Evolutionary conservation across 2,888 invertebrate genomes (phyloP), one percentile per base, ranked within the genome.

Genomic region (Temnothorax ravouxi): DNA sequence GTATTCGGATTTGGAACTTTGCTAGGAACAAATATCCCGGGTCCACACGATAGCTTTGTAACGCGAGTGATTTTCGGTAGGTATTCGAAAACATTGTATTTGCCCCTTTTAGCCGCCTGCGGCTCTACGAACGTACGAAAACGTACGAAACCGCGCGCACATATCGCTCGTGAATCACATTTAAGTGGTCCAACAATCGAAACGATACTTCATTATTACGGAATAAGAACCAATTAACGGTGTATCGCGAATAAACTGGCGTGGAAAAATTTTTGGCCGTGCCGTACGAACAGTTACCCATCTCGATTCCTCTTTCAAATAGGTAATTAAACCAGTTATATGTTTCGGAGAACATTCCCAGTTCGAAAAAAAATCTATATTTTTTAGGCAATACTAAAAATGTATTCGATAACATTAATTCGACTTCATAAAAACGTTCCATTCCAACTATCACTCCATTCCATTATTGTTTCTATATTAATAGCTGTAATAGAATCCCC

Each of bases 21-120:
- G 84, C 85, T 83, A 85, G 87, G 69, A 85, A 85, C 87, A 87
- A 87, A 87, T 87, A 87, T 84, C 66, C 80, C 56, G 54, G 69
- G 86, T 79, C 79, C 84, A 74, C 84, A 54, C 80, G 71, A 87
- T 75, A 86, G 82, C 77, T 87, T 85, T 84, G 84, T 84, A 83
- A 79, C 83, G 83, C 44, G 72, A 86, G 74, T 86, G 84, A 86
- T 85, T 84, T 84, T 83, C 80, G 87, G 83, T 79, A 75, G 87
- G 83, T 79, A 75, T 74, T 66, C 81, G 77, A 76, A 77, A 86
- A 82, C 77, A 80, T 77, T 84, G 84, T 74, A 84, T 81, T 76
- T 76, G 76, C 59, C 80, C 64, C 80, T 83, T 62, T 80, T 41
- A 47, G 67, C 69, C 21, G 69, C 34, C 80, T 54, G 67, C 75